These are phyloP conservation scores for Microctenopoma steveboyesi DNA, from an alignment of 2,797 vertebrate genomes.

Conservation along the genomic window DNA sequence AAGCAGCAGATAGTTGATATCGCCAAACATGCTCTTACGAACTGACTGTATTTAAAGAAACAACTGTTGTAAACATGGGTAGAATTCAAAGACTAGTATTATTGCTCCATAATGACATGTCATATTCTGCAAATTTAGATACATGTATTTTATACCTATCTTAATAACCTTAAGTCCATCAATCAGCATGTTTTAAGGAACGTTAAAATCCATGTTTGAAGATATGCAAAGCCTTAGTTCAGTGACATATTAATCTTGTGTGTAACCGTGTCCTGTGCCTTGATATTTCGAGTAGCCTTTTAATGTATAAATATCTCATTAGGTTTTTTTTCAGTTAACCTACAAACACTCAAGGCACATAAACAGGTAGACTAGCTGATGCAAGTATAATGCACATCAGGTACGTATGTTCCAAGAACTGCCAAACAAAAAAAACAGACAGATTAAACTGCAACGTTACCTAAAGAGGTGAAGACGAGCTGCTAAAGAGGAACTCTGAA, in stretches of 20 bases:
- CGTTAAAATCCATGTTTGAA: background rate
- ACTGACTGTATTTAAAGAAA: no score
- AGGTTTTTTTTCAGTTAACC: background rate
- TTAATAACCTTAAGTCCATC: no score
- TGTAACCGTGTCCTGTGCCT: background rate
- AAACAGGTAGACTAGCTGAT: background rate
- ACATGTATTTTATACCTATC: no score
- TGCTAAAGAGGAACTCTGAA: slow-evolving; percentile 1
- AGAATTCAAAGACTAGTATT: no score
- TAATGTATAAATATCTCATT: background rate
- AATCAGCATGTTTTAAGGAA: background rate
- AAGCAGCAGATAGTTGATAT: no score
- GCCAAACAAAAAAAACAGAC: background rate
- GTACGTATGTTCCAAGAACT: background rate
- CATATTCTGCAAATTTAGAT: no score
- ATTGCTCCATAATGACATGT: no score
- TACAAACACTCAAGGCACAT: background rate
- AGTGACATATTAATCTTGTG: background rate
- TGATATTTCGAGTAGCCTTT: background rate
- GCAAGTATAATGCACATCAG: background rate
- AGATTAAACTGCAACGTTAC: slow-evolving; percentile 29
- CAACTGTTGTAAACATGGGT: no score
- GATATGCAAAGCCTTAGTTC: background rate
- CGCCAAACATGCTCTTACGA: no score
- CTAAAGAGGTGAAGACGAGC: slow-evolving; percentile 28